phyloP scores from a whole-genome alignment of 2,888 invertebrate species.

The Callinectes sapidus region DNA sequence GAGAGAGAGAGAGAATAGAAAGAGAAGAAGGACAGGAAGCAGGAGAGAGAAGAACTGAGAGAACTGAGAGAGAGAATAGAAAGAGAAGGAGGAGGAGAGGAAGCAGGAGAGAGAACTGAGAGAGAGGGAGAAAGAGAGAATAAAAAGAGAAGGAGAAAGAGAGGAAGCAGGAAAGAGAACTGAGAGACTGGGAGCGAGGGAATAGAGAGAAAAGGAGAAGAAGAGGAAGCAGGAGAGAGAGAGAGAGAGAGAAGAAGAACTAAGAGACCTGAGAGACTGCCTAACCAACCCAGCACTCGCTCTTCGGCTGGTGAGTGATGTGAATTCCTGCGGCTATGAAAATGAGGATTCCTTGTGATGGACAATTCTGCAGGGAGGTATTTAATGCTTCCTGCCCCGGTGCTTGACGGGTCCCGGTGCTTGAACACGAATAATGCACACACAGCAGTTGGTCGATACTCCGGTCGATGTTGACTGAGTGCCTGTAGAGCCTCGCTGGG shows the following conservation, averaged over 20 bases:
- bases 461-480: neutral
- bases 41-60: neutral
- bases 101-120: neutral
- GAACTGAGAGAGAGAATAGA: neutral
- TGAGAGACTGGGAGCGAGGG: neutral
- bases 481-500: neutral
- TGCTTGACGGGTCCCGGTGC: constrained; percentile 26
- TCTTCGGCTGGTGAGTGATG: neutral
- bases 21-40: no score
- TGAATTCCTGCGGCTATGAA: constrained; percentile 22
- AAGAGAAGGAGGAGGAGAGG: neutral
- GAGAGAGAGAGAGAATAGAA: no score
- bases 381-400: constrained; percentile 18
- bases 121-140: neutral
- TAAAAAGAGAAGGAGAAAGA: no score
- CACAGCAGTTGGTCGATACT: neutral
- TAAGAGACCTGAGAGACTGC: no score
- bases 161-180: neutral
- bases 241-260: neutral
- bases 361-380: neutral
- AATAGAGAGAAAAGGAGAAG: neutral
- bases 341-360: constrained; percentile 23
- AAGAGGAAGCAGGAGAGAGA: neutral
- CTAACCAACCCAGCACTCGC: neutral
- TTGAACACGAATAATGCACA: constrained; percentile 26